phyloP scores from a whole-genome alignment of 2,797 vertebrate species.

The Gallinago nigripennis region DNA sequence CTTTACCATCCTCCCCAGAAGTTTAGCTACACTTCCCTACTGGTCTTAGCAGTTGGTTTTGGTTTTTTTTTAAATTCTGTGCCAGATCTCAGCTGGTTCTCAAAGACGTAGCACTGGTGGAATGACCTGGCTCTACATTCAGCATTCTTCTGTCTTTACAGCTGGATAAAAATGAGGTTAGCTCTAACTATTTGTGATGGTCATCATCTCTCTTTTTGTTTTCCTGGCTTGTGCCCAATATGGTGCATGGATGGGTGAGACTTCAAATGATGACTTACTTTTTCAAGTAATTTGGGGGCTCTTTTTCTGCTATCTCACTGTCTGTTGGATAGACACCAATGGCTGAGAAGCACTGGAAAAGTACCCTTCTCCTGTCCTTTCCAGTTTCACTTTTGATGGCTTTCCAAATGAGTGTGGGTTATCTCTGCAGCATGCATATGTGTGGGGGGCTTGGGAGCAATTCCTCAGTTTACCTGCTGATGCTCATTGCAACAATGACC shows the following conservation, averaged over 20 bases:
- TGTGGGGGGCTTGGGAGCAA: not conserved
- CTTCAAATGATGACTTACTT: not conserved
- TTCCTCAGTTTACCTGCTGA: constrained; percentile 87
- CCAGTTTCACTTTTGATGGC: not conserved
- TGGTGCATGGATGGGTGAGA: not conserved
- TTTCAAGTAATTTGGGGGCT: not conserved
- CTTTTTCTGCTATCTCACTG: not conserved
- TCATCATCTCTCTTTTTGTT: not conserved
- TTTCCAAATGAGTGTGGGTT: not conserved
- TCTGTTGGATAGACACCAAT: not conserved
- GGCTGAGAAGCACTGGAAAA: not conserved
- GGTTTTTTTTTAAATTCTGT: not conserved
- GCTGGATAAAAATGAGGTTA: not conserved
- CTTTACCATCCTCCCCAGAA: not conserved
- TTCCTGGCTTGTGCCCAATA: not conserved
- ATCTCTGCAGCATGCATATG: accelerated
- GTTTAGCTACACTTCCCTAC: not conserved
- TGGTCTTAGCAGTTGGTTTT: not conserved
- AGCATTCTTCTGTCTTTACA: not conserved
- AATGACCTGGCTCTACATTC: not conserved
- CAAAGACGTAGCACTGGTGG: not conserved
- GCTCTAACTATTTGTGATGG: not conserved
- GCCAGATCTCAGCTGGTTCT: not conserved
- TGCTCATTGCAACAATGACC: constrained; percentile 92
- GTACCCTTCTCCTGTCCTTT: not conserved